Conservation (phyloP, 2,888 invertebrate species). For the Macrosiphum euphorbiae region DNA sequence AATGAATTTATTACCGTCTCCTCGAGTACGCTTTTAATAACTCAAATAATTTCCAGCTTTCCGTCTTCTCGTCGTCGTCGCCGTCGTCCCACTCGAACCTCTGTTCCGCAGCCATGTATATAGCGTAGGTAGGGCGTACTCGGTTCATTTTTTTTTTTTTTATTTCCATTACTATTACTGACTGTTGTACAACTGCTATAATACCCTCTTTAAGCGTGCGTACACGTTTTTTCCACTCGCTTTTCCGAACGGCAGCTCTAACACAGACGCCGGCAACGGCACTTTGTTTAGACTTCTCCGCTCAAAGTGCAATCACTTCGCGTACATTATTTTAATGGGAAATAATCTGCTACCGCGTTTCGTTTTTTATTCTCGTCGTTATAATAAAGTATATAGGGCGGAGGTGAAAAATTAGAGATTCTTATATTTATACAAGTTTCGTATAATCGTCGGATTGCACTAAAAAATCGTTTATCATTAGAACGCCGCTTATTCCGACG, state of each 20-base stretch:
- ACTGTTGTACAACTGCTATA: background rate
- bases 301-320: conserved; percentile 48
- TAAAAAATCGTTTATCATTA: conserved; percentile 41
- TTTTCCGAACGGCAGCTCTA: background rate
- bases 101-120: background rate
- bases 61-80: background rate
- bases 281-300: conserved; percentile 40
- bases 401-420: conserved; percentile 28
- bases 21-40: conserved; percentile 29
- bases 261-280: background rate
- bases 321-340: conserved; percentile 58
- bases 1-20: conserved; percentile 41
- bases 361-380: background rate
- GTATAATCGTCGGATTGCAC: background rate
- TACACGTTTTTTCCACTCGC: conserved; percentile 12
- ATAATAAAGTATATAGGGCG: background rate
- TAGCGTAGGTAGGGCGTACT: background rate
- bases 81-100: background rate
- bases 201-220: conserved; percentile 1
- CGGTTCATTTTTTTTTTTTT: background rate
- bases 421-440: background rate
- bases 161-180: background rate
- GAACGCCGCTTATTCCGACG: background rate
- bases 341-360: conserved; percentile 40
- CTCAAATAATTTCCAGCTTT: conserved; percentile 43